Conservation (phyloP, 2,797 vertebrate species). For the Sphaeramia orbicularis region DNA sequence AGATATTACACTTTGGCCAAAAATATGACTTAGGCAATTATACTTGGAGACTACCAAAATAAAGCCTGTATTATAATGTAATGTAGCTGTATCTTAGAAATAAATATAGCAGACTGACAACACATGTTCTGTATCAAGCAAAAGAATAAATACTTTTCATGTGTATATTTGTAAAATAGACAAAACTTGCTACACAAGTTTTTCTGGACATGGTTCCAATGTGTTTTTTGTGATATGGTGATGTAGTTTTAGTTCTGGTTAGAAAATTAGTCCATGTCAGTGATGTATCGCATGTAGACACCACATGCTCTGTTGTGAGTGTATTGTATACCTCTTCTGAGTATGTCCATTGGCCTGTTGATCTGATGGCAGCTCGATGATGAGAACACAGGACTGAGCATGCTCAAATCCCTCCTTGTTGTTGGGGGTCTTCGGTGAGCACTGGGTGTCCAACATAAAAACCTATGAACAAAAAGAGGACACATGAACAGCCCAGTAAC, state of each 20-base stretch:
- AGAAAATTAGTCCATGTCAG: background rate
- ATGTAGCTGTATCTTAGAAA: too few species aligned
- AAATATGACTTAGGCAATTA: too few species aligned
- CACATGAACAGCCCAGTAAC: background rate
- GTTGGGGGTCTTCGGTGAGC: conserved; percentile 96
- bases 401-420: conserved; percentile 97
- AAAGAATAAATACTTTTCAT: too few species aligned
- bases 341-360: conserved; percentile 92
- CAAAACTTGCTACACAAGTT: too few species aligned
- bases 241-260: background rate
- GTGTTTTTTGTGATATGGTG: background rate
- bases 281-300: background rate
- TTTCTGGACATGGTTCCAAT: background rate
- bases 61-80: too few species aligned
- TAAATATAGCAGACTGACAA: too few species aligned
- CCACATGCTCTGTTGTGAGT: conserved; percentile 5
- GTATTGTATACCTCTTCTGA: conserved; percentile 89
- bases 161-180: too few species aligned
- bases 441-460: conserved; percentile 97
- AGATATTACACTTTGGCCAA: too few species aligned
- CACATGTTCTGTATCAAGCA: too few species aligned
- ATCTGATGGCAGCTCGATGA: conserved; percentile 94
- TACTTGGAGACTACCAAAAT: too few species aligned
- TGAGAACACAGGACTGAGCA: conserved; percentile 96
- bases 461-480: conserved; percentile 83